Conservation (phyloP, 1,140 invertebrate genomes). For the Heliconius hewitsoni region DNA sequence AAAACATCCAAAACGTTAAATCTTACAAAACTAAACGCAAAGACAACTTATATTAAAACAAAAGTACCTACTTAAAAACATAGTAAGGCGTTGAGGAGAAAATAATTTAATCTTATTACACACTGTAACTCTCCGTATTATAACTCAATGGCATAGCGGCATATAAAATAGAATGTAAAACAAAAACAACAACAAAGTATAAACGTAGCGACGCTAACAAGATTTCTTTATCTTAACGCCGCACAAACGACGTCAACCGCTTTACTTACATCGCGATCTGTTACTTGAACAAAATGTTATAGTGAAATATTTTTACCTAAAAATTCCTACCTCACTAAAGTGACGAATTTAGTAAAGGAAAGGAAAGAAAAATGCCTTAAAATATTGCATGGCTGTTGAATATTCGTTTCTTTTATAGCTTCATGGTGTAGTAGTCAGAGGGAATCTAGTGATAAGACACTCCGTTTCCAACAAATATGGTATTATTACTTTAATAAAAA, state of each 20-base stretch:
- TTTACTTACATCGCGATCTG: conserved; percentile 5
- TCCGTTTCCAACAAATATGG: too few species aligned
- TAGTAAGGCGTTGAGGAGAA: background rate
- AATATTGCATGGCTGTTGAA: background rate
- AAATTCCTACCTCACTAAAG: background rate
- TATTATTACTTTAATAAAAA: too few species aligned
- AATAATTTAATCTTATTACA: background rate
- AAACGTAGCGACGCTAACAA: conserved; percentile 21
- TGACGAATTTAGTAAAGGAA: background rate
- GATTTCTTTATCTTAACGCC: conserved; percentile 22
- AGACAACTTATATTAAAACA: background rate
- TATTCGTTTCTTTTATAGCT: background rate
- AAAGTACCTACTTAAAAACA: background rate
- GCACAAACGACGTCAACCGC: conserved; percentile 24
- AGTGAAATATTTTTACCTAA: background rate
- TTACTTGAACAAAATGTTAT: conserved; percentile 1
- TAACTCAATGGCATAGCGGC: background rate
- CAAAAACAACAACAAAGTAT: conserved; percentile 4
- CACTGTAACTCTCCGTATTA: background rate
- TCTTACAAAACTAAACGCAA: background rate
- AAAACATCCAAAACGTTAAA: too few species aligned
- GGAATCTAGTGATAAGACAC: too few species aligned
- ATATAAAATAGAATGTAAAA: background rate
- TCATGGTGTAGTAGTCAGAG: background rate
- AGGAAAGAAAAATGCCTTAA: background rate